Conservation (phyloP, 2,797 vertebrate genomes). For the Enteromius viviparus region DNA sequence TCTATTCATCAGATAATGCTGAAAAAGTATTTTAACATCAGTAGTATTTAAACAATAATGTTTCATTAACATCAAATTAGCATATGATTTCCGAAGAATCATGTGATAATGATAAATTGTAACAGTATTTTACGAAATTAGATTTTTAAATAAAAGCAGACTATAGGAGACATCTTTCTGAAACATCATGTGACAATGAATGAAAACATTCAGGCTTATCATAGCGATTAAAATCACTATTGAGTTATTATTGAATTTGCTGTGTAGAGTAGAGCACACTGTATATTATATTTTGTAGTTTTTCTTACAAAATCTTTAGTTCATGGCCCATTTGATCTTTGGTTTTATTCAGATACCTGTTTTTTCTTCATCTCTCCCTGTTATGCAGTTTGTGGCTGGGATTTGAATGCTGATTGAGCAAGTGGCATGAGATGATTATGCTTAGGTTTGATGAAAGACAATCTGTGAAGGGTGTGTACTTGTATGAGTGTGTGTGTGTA, state of each 20-base stretch:
- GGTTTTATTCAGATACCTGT: slow-evolving; percentile 11
- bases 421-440: slow-evolving; percentile 48
- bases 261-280: not conserved
- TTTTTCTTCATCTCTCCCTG: slow-evolving; percentile 18
- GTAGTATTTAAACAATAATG: not conserved
- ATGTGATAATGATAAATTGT: not conserved
- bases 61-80: not conserved
- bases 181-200: not conserved
- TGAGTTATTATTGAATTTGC: not conserved
- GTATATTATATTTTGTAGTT: not conserved
- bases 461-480: slow-evolving; percentile 37
- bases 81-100: not conserved
- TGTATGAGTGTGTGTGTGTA: slow-evolving; percentile 3
- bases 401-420: slow-evolving; percentile 44
- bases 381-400: slow-evolving; percentile 7
- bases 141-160: not conserved
- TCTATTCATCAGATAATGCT: not conserved
- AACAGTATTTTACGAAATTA: not conserved
- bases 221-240: not conserved
- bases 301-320: not conserved
- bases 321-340: slow-evolving; percentile 2
- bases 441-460: slow-evolving; percentile 47
- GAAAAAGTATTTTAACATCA: too few species aligned
- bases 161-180: not conserved
- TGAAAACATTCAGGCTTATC: not conserved